Percentiles rank a stretch among this genome's conserved stretches.
phyloP scores from a whole-genome alignment of 2,888 invertebrate species.

The Macaria notata region DNA sequence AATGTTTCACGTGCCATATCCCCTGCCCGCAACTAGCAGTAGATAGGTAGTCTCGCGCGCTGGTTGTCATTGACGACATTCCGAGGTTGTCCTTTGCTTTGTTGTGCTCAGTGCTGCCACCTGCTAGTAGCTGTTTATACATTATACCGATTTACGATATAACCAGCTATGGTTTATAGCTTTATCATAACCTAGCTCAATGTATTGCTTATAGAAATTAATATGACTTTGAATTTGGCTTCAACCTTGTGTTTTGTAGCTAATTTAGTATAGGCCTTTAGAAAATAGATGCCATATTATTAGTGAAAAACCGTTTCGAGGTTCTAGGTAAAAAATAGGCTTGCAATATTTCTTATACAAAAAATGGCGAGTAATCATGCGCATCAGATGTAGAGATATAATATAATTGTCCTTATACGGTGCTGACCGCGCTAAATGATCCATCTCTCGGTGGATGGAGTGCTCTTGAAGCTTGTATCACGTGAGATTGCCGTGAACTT shows the following conservation, averaged over 20 bases:
- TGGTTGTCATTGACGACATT: constrained; percentile 56
- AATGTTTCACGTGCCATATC: too few species aligned
- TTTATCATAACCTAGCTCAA: too few species aligned
- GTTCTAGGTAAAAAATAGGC: too few species aligned
- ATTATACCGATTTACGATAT: background rate
- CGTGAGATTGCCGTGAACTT: background rate
- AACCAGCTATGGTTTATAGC: too few species aligned
- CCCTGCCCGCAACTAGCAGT: background rate
- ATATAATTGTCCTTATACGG: background rate
- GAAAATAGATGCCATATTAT: too few species aligned
- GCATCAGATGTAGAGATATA: background rate
- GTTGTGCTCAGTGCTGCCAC: background rate
- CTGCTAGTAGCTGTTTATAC: constrained; percentile 1
- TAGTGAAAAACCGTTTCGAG: too few species aligned
- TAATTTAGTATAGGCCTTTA: too few species aligned
- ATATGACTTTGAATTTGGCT: too few species aligned
- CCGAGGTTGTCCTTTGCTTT: constrained; percentile 35
- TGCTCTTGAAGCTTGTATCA: background rate
- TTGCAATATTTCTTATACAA: too few species aligned
- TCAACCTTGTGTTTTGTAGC: too few species aligned
- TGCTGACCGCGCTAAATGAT: background rate
- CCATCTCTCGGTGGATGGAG: background rate
- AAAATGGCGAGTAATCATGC: too few species aligned
- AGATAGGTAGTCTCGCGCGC: constrained; percentile 25
- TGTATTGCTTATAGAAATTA: too few species aligned